A percentile compares a stretch with the other conserved stretches of the same genome.
Evolutionary conservation across 2,113 vertebrate genomes (phyloP).

Genomic region (Trochalopteron elliotii): DNA sequence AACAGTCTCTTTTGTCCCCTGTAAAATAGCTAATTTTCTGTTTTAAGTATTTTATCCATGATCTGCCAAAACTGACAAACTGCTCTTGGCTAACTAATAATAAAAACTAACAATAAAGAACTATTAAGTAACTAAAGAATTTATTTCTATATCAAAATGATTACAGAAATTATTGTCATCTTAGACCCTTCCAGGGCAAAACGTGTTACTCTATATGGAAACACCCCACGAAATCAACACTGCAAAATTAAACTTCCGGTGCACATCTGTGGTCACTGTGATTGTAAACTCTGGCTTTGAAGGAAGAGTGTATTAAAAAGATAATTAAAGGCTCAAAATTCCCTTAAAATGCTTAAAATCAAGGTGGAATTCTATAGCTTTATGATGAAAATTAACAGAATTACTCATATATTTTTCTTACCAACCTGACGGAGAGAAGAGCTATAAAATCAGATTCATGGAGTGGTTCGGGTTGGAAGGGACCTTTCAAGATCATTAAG

Average conservation of each 20-base stretch:
- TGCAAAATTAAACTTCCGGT: background rate
- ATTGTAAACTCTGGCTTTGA: background rate
- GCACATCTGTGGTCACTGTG: background rate
- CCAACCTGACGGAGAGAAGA: background rate
- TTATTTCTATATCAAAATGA: background rate
- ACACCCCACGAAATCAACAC: rapidly evolving
- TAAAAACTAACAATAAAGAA: background rate
- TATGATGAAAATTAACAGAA: background rate
- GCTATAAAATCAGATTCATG: background rate
- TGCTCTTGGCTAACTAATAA: background rate
- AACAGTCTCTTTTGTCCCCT: background rate
- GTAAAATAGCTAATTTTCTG: background rate
- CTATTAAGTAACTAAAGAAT: background rate
- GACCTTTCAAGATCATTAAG: background rate
- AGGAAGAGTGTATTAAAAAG: background rate
- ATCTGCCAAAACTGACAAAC: background rate
- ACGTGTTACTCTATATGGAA: background rate
- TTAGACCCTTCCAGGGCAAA: background rate
- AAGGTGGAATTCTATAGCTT: background rate
- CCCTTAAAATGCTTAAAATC: background rate
- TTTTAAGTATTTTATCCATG: background rate
- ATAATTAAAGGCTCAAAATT: background rate
- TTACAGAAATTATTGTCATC: background rate
- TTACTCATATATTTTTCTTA: background rate
- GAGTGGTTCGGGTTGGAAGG: background rate